Evolutionary conservation across 2,113 vertebrate species (phyloP), one percentile per base, ranked within the genome.

Genomic region (Triplophysa rosa): DNA sequence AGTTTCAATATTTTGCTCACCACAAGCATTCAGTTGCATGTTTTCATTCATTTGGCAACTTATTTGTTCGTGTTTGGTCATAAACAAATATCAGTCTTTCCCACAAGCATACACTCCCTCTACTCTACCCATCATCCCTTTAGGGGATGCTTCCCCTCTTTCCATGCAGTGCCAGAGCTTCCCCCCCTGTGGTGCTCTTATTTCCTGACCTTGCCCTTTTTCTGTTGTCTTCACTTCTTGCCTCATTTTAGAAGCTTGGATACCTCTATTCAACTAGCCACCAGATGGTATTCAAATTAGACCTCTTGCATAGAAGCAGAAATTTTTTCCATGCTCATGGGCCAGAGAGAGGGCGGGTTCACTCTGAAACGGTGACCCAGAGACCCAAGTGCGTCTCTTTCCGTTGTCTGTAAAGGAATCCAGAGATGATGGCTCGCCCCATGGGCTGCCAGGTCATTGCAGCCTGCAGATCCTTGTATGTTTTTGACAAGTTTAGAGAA

Each of bases 261-360:
- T 68, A 24, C 67, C 71, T 83, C 52, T 77, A 83, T 71, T 77
- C 67, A 73, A 40, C 47, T 61, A 47, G 67, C 14, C 42, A 59
- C 40, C 82, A 83, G 67, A 78, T 80, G 74, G 45, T 80, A 84
- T 80, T 80, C 61, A 72, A 72, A 78, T 84, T 59, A 67, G 73
- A 56, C 61, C 42, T 42, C 54, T 84, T 77, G 33, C 71, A 52
- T 78, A 61, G 42, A 77, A 72, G 68, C 54, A 9, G 56, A 63
- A 42, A 67, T 67, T 80, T 80, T 77, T 80, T 83, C 42, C 54
- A 67, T 23, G 26, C 62, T 77, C 62, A 61, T 54, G 54, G 70
- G 37, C 67, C 54, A 11, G 42, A 64, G 12, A 67, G 52, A 59
- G 33, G 70, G 42, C 4, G 37, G 21, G 42, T 73, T 77, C n/a